phyloP scores from a whole-genome alignment of 2,888 invertebrate genomes.

The Rhorus exstirpatorius region DNA sequence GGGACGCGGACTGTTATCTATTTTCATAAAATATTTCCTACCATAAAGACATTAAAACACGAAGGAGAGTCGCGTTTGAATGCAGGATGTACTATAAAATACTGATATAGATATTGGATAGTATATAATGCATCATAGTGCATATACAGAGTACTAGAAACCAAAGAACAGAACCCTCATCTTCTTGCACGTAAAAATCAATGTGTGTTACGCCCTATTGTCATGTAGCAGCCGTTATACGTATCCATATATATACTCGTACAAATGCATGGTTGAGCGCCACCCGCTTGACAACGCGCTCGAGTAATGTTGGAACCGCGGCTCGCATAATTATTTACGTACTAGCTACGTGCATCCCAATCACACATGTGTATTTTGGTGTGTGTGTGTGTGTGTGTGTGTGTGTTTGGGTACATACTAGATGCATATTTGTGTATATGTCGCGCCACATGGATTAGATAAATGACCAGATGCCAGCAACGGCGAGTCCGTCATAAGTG shows the following conservation, averaged over 20 bases:
- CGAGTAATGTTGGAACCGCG: constrained; percentile 56
- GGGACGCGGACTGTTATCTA: constrained; percentile 37
- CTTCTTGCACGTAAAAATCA: not conserved
- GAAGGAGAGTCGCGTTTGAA: constrained; percentile 24
- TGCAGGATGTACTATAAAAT: constrained; percentile 41
- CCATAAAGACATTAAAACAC: constrained; percentile 45
- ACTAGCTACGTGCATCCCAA: constrained; percentile 45
- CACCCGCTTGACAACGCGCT: constrained; percentile 43
- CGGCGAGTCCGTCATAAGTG: constrained; percentile 77
- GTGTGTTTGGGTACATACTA: constrained; percentile 9
- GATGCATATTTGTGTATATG: constrained; percentile 69
- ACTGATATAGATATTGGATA: constrained; percentile 44
- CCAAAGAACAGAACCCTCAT: not conserved
- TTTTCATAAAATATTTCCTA: constrained; percentile 30
- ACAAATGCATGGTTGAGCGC: constrained; percentile 38
- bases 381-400: constrained; percentile 1
- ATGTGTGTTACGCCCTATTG: not conserved
- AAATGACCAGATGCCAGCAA: constrained; percentile 75
- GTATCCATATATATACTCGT: constrained; percentile 3
- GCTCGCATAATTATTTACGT: constrained; percentile 70
- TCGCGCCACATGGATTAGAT: constrained; percentile 76
- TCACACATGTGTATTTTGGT: constrained; percentile 1
- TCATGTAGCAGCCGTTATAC: not conserved
- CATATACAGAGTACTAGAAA: constrained; percentile 4
- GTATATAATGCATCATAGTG: constrained; percentile 19